Conservation (phyloP, 2,797 vertebrate species). For the Myripristis jacobus region DNA sequence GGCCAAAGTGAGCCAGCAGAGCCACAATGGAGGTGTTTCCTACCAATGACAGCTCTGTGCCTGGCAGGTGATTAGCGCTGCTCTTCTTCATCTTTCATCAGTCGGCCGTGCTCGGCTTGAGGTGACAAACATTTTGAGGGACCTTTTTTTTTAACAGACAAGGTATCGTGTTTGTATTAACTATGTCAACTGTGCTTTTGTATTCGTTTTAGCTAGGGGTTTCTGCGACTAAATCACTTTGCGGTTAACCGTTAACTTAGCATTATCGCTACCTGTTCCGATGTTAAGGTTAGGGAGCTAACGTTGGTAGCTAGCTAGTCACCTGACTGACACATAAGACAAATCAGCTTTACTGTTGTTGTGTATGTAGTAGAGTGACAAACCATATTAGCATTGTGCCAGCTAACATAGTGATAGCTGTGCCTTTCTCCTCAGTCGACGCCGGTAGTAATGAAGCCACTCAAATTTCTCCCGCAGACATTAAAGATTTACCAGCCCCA, state of each 20-base stretch:
- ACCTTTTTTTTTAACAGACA: constrained; percentile 27
- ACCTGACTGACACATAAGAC: constrained; percentile 58
- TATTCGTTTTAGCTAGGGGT: not conserved
- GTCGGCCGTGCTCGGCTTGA: constrained; percentile 14
- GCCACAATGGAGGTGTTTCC: constrained; percentile 71
- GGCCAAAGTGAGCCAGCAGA: constrained; percentile 3
- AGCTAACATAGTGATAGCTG: not conserved
- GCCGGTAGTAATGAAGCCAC: not conserved
- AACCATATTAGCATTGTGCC: not conserved
- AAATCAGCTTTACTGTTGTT: constrained; percentile 63
- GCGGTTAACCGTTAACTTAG: not conserved
- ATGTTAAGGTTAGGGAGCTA: constrained; percentile 19
- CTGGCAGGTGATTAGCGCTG: constrained; percentile 77
- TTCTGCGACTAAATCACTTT: not conserved
- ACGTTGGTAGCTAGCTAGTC: constrained; percentile 56
- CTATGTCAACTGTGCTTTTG: not conserved
- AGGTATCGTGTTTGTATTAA: constrained; percentile 47
- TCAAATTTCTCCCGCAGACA: not conserved
- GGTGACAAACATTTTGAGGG: constrained; percentile 36
- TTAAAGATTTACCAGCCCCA: not conserved
- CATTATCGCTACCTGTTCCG: not conserved
- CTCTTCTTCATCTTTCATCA: constrained; percentile 58
- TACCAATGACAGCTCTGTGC: constrained; percentile 66
- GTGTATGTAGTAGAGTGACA: constrained; percentile 5
- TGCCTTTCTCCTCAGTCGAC: not conserved